These are phyloP conservation scores for Hystrix cristata DNA, from an alignment of 2,113 vertebrate genomes.

Conservation along the genomic window DNA sequence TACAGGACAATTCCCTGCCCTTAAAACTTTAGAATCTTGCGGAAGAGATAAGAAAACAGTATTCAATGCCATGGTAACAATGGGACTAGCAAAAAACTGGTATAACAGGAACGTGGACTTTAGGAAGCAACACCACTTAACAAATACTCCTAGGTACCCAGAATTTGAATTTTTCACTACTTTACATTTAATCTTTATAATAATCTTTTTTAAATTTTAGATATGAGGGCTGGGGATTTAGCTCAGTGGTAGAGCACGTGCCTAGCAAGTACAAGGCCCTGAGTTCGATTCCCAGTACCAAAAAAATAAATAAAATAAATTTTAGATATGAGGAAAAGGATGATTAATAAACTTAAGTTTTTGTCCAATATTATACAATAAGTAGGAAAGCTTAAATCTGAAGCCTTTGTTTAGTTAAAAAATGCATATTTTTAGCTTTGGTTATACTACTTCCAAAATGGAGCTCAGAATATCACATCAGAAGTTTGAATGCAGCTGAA, in stretches of 20 bases:
- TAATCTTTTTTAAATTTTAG: conserved; percentile 11
- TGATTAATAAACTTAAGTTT: background rate
- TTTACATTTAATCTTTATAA: conserved; percentile 2
- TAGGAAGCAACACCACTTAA: background rate
- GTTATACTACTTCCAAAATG: background rate
- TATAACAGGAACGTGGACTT: background rate
- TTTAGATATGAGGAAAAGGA: conserved; percentile 16
- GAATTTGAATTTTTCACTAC: background rate
- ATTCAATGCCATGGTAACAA: background rate
- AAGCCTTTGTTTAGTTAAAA: conserved; percentile 13
- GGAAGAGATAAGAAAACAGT: background rate
- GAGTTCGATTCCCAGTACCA: too few relatives aligned
- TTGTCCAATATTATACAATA: background rate
- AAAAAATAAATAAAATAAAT: background rate
- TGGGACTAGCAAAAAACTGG: background rate
- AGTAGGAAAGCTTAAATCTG: conserved; percentile 2
- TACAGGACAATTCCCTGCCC: background rate
- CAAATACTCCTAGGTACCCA: background rate
- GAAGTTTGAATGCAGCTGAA: background rate
- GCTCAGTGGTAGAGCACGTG: too few relatives aligned
- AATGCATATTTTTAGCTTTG: background rate
- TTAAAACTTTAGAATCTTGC: background rate
- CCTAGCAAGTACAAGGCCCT: too few relatives aligned
- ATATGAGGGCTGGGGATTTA: background rate
- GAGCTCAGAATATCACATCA: background rate